Evolutionary conservation across 2,888 invertebrate genomes (phyloP), one percentile per base, ranked within the genome.

Genomic region (Caenorhabditis angaria): DNA sequence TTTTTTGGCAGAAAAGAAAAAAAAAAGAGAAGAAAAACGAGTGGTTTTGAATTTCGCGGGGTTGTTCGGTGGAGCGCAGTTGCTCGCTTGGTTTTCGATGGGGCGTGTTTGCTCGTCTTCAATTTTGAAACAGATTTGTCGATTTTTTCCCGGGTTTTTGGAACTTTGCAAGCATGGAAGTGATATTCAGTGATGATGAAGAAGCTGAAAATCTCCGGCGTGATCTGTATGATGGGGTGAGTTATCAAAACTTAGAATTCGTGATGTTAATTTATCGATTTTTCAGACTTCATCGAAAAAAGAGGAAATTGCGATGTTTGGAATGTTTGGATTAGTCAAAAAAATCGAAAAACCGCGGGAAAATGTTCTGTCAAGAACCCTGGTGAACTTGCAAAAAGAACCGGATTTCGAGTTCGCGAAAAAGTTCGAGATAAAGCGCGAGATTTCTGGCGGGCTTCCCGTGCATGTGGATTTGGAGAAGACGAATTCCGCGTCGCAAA

Each of bases 171-270:
- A 32, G 18, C 10, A 41, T 41, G 41, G 3, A 12, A 10, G 41
- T 41, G 18, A 57, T 73, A n/a, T 73, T 68, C 65, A 73, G 73
- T 57, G 73, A 73, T 25, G 73, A 73, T 27, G 73, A 73, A 24
- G 73, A 73, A 2, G 53, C 25, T 50, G 73, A 73, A 18, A 59
- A 64, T 2, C 20, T 64, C 22, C 65, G 47, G 4, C 56, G 63
- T 0, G 55, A 60, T 10, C 25, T 71, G 5, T 71, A 41, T 50
- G 65, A 60, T 28, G 25, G 47, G 5, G 27, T 5, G 27, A 24
- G 2, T 20, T 2, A 51, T 48, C 2, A 20, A 48, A 20, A n/a
- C 8, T 10, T n/a, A n/a, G 48, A 5, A n/a, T 48, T 48, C n/a
- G 14, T 12, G 18, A n/a, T n/a, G 48, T 48, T 4, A 5, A n/a